A percentile compares a stretch with the other conserved stretches of the same genome.
phyloP scores from a whole-genome alignment of 2,888 invertebrate genomes.

The Lucinisca nassula region DNA sequence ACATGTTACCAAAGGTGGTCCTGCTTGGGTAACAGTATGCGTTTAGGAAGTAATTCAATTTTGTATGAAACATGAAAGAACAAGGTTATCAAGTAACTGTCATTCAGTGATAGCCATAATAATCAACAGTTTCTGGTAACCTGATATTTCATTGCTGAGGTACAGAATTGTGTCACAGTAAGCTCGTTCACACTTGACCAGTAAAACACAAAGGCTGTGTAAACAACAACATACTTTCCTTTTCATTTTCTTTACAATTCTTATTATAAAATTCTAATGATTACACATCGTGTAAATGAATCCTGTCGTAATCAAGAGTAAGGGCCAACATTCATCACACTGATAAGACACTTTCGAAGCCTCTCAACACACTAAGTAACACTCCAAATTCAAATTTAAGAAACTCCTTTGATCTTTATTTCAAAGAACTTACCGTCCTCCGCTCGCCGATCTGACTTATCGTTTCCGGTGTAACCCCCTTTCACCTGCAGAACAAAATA shows the following conservation, averaged over 20 bases:
- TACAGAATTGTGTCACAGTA: neutral
- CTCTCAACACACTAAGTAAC: slow-evolving; percentile 29
- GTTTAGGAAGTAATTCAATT: slow-evolving; percentile 6
- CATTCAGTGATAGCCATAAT: neutral
- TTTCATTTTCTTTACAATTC: neutral
- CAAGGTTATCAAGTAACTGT: slow-evolving; percentile 6
- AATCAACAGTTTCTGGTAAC: neutral
- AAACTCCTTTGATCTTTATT: slow-evolving; percentile 69
- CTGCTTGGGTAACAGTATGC: neutral
- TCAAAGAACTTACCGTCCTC: slow-evolving; percentile 83
- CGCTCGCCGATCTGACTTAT: slow-evolving; percentile 76
- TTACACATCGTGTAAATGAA: neutral
- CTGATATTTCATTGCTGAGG: neutral
- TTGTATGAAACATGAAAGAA: neutral
- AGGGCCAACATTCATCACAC: neutral
- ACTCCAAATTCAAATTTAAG: slow-evolving; percentile 60
- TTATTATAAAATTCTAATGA: neutral
- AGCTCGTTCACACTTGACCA: slow-evolving; percentile 7
- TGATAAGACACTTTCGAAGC: neutral
- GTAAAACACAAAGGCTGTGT: slow-evolving; percentile 7
- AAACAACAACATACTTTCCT: slow-evolving; percentile 9
- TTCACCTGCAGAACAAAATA: slow-evolving; percentile 76
- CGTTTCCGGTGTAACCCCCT: slow-evolving; percentile 80
- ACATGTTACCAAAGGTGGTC: neutral
- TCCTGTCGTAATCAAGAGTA: neutral